Evolutionary conservation across 1,140 invertebrate species (phyloP), one percentile per base, ranked within the genome.

Genomic region (Mya arenaria): DNA sequence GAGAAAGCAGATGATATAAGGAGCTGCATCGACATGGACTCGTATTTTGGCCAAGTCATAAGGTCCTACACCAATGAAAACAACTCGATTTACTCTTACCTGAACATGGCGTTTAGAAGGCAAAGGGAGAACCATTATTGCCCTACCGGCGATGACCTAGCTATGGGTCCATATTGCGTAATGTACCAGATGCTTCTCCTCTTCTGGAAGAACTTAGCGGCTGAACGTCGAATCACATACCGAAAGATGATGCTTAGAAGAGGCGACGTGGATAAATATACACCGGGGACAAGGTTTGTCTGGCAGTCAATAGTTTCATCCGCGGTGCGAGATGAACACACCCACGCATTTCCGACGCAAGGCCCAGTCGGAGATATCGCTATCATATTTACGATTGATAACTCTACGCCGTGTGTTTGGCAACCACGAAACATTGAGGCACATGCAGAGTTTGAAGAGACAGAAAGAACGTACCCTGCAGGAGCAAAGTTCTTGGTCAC

Each of bases 111-210:
- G 17, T 17, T 80, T 6, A 62, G 77, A 25, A 56, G 66, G 41
- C 77, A 80, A 28, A 69, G 36, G 37, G 39, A 32, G 25, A 39
- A 41, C 4, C 17, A 71, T n/a, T 80, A 80, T 52, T 56, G 37
- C 15, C 77, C 77, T 23, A 41, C 63, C n/a, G 77, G 36, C 4
- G 63, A 80, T 30, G 77, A 80, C 25, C 25, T 80, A 23, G 77
- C 77, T 2, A 41, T 80, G 39, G 65, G 77, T n/a, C 77, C 77
- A 4, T 80, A 80, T 39, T 23, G 28, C 8, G 77, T 80, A 17
- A 69, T 80, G 65, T 80, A 80, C 55, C 77, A 80, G 28, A 80
- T 80, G 25, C 65, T 80, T 17, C 28, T 80, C 15, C 32, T 80
- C 8, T 80, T 80, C 34, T 78, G 74, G 74, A n/a, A 2, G 1